Evolutionary conservation across 2,888 invertebrate genomes (phyloP), one percentile per base, ranked within the genome.

Genomic region (Eupithecia centaureata): DNA sequence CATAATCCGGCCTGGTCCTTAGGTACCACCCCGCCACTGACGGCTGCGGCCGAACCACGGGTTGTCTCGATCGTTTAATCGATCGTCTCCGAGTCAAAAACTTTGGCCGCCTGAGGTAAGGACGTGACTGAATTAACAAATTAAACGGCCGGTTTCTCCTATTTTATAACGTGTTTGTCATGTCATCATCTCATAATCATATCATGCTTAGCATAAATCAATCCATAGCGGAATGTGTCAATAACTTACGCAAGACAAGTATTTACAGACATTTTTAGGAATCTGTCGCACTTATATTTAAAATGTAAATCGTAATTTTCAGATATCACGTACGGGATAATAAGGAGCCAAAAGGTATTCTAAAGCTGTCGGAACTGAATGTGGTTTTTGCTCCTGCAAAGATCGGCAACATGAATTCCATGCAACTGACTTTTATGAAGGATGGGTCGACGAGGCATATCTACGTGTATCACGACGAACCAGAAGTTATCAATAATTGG

Each of bases 401-500:
- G 92, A 96, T 97, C 63, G 95, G 95, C 18, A 95, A 96, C 85
- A 95, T 95, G 81, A 97, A 97, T 85, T 97, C 97, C 12, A 94
- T 98, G 87, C 98, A 98, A 91, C 89, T 98, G 47, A 97, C 97
- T 0, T 98, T 96, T 82, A 94, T 97, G 86, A 97, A 97, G 83
- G 97, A 97, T 71, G 97, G 97, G 0, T 95, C 96, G 3, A 98
- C 98, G 0, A 90, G 98, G 72, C 97, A 97, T 82, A 96, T 98
- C 77, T 98, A 96, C 85, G 96, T 98, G 0, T 97, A 97, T 84
- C 97, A 97, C 76, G 97, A 97, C 76, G 97, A 97, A 77, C 95
- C 97, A 1, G 97, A 97, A 92, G 95, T 96, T 60, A 96, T 97
- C 70, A 96, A 95, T 51, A 96, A 96, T 86, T 98, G 98, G 98